Conservation (phyloP, 2,113 vertebrate genomes). For the Melanotaenia duboulayi region DNA sequence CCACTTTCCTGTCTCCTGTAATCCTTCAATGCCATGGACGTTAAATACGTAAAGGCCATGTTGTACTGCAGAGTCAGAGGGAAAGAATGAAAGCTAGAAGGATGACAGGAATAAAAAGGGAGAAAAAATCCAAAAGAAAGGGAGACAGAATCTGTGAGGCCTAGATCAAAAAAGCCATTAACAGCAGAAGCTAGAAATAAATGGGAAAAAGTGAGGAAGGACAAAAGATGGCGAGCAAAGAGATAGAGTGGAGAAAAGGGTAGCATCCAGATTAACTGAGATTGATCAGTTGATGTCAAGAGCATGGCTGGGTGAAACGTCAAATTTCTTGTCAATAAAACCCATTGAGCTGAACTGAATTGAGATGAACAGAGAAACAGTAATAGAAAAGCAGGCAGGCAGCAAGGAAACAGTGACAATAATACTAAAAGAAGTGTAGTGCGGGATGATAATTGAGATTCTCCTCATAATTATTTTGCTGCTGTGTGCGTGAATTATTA, state of each 20-base stretch:
- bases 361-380: conserved; percentile 22
- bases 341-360: conserved; percentile 38
- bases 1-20: conserved; percentile 25
- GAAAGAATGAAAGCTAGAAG: background rate
- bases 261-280: conserved; percentile 48
- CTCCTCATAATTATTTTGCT: conserved; percentile 2
- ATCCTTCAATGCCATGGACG: conserved; percentile 5
- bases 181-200: conserved; percentile 18
- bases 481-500: background rate
- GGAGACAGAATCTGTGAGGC: background rate
- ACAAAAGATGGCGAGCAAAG: background rate
- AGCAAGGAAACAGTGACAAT: background rate
- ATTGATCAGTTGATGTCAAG: conserved; percentile 53
- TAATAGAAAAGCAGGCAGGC: conserved; percentile 11
- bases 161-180: conserved; percentile 22
- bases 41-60: conserved; percentile 34
- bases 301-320: conserved; percentile 44
- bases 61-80: background rate
- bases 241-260: conserved; percentile 12
- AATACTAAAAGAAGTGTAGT: background rate
- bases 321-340: conserved; percentile 60
- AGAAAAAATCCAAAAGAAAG: conserved; percentile 5
- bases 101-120: background rate
- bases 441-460: conserved; percentile 10
- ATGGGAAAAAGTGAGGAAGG: conserved; percentile 12